Evolutionary conservation across 2,888 invertebrate species (phyloP), one percentile per base, ranked within the genome.

Genomic region (Norana najaformis): DNA sequence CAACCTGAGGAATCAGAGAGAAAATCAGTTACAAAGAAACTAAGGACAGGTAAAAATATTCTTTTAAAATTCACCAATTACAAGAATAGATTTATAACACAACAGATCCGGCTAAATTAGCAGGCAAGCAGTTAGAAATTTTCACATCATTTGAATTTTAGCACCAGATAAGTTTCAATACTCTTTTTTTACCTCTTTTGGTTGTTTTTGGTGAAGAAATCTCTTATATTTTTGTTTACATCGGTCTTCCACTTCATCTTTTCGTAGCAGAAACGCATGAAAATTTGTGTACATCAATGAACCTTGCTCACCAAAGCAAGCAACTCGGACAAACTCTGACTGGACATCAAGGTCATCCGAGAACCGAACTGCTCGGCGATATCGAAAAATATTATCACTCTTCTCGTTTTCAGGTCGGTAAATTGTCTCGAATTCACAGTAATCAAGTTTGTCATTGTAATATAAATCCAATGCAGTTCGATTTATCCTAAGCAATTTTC

Each of bases 371-470:
- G 91, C 47, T 1, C 91, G 89, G 16, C 91, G 91, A 89, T 93
- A 93, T 13, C 90, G 89, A 89, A 92, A 93, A 23, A 85, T 34
- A 83, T 91, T 88, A 38, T 92, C 92, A 69, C 89, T 89, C n/a
- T 89, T 90, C 16, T 34, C 90, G n/a, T 90, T 90, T 34, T 34
- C 34, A 34, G 92, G 91, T 90, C 94, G 90, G 30, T 91, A 82
- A 14, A 94, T 92, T 30, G 93, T 92, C 53, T 93, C 93, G 90
- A 93, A 94, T 23, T 92, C 92, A 89, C 94, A 94, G 89, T 93
- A 92, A 39, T 92, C 92, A n/a, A 94, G 91, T 14, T 89, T 90
- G n/a, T 93, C 92, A 11, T 92, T 89, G 83, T 92, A 91, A 89
- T 88, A 53, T n/a, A 90, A 18, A 39, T 92, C 91, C 35, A 93